phyloP scores from a whole-genome alignment of 2,797 vertebrate species.

The Acrossocheilus wenchowensis region DNA sequence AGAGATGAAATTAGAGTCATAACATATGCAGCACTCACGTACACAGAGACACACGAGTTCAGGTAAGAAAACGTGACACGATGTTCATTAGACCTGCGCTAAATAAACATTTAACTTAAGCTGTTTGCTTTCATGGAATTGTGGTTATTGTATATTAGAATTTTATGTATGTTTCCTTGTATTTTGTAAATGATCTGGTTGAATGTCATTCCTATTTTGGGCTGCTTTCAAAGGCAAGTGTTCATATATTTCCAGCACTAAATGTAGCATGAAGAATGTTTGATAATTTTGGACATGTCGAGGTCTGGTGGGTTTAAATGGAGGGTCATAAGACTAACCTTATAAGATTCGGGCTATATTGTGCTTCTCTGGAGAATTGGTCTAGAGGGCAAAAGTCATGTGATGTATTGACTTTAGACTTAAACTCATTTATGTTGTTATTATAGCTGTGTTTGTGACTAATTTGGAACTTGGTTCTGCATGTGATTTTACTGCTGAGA shows the following conservation, averaged over 20 bases:
- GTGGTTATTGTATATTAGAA: not conserved
- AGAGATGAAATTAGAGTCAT: not conserved
- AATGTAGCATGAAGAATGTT: slow-evolving; percentile 10
- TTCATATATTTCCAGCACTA: not conserved
- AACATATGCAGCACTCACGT: not conserved
- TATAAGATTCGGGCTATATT: not conserved
- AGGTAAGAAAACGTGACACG: not conserved
- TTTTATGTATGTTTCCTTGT: not conserved
- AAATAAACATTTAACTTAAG: not conserved
- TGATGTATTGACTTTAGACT: slow-evolving; percentile 19
- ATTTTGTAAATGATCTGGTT: slow-evolving; percentile 2
- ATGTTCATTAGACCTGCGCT: not conserved
- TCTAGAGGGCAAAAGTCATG: slow-evolving; percentile 11
- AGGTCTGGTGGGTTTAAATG: slow-evolving; percentile 30
- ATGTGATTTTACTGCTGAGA: not conserved
- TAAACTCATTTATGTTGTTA: not conserved
- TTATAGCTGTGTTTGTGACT: not conserved
- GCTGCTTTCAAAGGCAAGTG: not conserved
- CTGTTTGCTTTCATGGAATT: not conserved
- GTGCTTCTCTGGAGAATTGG: slow-evolving; percentile 15
- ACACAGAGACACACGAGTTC: not conserved
- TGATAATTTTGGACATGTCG: not conserved
- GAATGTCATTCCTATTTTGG: not conserved
- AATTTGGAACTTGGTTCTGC: not conserved
- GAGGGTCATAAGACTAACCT: slow-evolving; percentile 35